A percentile compares a stretch with the other conserved stretches of the same genome.
Evolutionary conservation across 2,888 invertebrate genomes (phyloP).

Genomic region (Lepas anatifera): DNA sequence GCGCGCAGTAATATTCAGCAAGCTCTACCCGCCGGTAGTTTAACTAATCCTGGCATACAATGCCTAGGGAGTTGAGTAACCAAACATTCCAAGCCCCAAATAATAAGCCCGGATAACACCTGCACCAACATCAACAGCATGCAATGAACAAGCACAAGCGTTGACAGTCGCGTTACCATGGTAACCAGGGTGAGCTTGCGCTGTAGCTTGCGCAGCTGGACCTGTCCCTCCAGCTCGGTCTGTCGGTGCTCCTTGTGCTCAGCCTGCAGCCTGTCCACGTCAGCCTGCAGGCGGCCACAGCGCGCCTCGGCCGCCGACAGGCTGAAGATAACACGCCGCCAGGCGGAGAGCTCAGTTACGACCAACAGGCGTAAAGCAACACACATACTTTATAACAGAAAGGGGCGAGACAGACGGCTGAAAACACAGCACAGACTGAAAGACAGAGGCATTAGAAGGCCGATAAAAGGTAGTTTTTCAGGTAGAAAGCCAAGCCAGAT

Average conservation of each 20-base stretch:
- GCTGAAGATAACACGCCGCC: too few species aligned
- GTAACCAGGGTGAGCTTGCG: constrained; percentile 16
- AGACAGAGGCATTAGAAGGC: too few species aligned
- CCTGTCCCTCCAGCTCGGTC: background rate
- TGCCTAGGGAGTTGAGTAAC: background rate
- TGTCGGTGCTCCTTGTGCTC: background rate
- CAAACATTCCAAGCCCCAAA: background rate
- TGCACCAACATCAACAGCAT: background rate
- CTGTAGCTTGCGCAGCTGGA: constrained; percentile 33
- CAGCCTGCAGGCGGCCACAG: background rate
- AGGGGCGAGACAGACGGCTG: too few species aligned
- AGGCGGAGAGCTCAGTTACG: too few species aligned
- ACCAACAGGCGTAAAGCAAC: too few species aligned
- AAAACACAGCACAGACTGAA: too few species aligned
- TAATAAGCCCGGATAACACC: background rate
- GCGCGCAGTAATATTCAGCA: background rate
- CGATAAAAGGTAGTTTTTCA: too few species aligned
- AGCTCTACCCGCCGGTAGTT: background rate
- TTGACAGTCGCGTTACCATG: background rate
- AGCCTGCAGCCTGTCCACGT: background rate
- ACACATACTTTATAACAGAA: too few species aligned
- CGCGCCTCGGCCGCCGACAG: background rate
- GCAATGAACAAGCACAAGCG: background rate
- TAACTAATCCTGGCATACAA: background rate
- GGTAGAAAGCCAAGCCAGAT: too few species aligned